Base-by-base conservation (phyloP, 1,140 invertebrate genomes). In the Polypedilum pembai region DNA sequence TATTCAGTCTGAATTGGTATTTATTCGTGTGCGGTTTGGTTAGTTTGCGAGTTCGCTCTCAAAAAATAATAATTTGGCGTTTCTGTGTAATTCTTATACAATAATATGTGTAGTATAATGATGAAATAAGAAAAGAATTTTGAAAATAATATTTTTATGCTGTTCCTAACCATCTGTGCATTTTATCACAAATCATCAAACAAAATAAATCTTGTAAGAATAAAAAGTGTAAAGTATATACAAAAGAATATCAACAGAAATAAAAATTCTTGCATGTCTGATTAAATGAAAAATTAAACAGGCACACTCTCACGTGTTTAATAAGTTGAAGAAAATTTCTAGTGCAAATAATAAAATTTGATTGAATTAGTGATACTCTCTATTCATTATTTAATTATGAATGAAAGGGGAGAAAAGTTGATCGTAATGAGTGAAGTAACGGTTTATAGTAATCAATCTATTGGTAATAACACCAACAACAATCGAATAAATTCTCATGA, bases 111-210 rank as follows among this genome's bases (percentile, higher is more conserved):
- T 1, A 56, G 2, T 33, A 56, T 56, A 56, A 56, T 56, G 45
- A 56, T n/a, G 45, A 56, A 56, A 56, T 56, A n/a, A 15, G 45
- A 56, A 56, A 56, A 56, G 45, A 56, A 56, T 56, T 56, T 56
- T 56, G 12, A 15, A 56, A n/a, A n/a, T 56, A 12, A 12, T 56
- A 56, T 56, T 56, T 12, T 56, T 12, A 15, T 56, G 12, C 45
- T 56, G 2, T 45, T n/a, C n/a, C n/a, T n/a, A n/a, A n/a, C n/a
- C n/a, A n/a, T n/a, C n/a, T n/a, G n/a, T 45, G 41, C 15, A 15
- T 56, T 12, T 56, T 56, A 56, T 56, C 45, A 33, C 24, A n/a
- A n/a, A n/a, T n/a, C 24, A 33, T 33, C 24, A 33, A 33, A 5
- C 1, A 33, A 33, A 33, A 33, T 33, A 33, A 3, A 33, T 33